Base-by-base conservation (phyloP, 2,888 invertebrate genomes). In the Aphidoletes aphidimyza region DNA sequence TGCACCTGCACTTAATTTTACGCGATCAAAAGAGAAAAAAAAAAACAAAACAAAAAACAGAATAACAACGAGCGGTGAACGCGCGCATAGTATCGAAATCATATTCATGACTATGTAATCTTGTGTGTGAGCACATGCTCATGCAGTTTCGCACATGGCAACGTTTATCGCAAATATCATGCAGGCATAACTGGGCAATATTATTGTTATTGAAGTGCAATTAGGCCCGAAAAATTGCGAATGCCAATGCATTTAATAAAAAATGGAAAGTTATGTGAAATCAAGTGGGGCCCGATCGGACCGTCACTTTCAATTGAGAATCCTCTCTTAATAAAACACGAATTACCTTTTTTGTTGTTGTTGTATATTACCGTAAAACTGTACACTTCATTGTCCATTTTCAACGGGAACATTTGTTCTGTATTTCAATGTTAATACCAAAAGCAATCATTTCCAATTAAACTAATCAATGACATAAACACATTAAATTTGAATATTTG, bases 131-230 rank as follows among this genome's bases (percentile, higher is more conserved):
- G 81, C 81, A 81, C n/a, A 22, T 81, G 81, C 37, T 37, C 26
- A 37, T 34, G 36, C 2, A 1, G 8, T n/a, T n/a, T 22, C 39
- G 81, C 69, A 69, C 69, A 69, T 69, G 69, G 37, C 37, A 81
- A 22, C 81, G n/a, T 81, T 81, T 81, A 81, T 81, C 81, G 81
- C 81, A 81, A 36, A 37, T 37, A 81, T 37, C 81, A 81, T 37
- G 69, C 69, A 69, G 69, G 69, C 30, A 69, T 69, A 69, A 30
- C 30, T 30, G 26, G 69, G 30, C 69, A 69, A 37, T 81, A 37
- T 81, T 81, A 81, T 81, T 81, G 37, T 81, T 81, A 69, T 69
- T 69, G 30, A 34, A 34, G 30, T 69, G 69, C 69, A 69, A 69
- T 69, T 69, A 69, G 30, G 34, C 69, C 69, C 14, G 42, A 14